Percentiles rank a stretch among this genome's conserved stretches.
phyloP scores from a whole-genome alignment of 2,888 invertebrate genomes.

The Scaptomyza polygonia region DNA sequence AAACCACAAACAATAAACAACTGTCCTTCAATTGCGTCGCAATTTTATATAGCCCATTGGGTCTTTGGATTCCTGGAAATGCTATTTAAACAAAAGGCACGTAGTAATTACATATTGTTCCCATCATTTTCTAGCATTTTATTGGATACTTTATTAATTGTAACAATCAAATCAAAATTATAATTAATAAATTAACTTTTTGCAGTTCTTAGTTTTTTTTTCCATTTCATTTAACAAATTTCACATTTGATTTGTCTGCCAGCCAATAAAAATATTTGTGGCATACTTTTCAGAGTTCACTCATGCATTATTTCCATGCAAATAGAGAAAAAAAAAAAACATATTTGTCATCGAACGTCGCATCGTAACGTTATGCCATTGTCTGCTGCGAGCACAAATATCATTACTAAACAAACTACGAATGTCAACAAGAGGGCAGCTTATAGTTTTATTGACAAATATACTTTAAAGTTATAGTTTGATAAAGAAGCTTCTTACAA shows the following conservation, averaged over 20 bases:
- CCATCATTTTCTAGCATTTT: no score
- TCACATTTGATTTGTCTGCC: constrained; percentile 38
- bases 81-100: no score
- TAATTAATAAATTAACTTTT: no score
- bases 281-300: constrained; percentile 42
- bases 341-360: background rate
- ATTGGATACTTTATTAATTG: no score
- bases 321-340: background rate
- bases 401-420: background rate
- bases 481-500: no score
- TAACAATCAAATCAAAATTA: no score
- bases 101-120: no score
- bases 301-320: constrained; percentile 9
- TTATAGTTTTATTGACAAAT: background rate
- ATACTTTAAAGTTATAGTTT: no score
- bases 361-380: background rate
- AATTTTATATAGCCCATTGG: constrained; percentile 31
- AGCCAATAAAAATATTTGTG: constrained; percentile 20
- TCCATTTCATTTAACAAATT: background rate
- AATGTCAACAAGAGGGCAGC: constrained; percentile 1
- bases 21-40: constrained; percentile 37
- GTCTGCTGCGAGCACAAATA: constrained; percentile 5
- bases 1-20: background rate
- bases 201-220: constrained; percentile 12
- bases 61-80: constrained; percentile 17